These are phyloP conservation scores for Galendromus occidentalis DNA, from an alignment of 1,140 invertebrate species.

Conservation along the genomic window DNA sequence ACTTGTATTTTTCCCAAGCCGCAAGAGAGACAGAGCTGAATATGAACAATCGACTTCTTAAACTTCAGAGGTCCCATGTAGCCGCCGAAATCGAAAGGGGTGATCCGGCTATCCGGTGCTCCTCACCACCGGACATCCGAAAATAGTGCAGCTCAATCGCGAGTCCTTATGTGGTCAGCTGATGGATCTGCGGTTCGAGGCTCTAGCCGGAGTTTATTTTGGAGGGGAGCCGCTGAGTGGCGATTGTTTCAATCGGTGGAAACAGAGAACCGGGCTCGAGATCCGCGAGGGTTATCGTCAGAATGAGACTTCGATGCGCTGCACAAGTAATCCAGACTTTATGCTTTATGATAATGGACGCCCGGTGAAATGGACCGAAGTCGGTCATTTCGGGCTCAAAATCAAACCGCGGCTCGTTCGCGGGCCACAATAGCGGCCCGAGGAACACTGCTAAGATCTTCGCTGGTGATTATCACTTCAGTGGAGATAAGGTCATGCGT, in stretches of 20 bases:
- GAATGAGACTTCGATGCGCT: constrained; percentile 30
- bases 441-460: constrained; percentile 23
- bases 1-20: neutral
- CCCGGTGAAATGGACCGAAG: constrained; percentile 23
- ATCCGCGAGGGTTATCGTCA: constrained; percentile 33
- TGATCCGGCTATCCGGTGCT: constrained; percentile 29
- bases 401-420: constrained; percentile 29
- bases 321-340: constrained; percentile 24
- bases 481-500: constrained; percentile 29
- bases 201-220: constrained; percentile 24
- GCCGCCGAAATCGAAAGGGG: constrained; percentile 21
- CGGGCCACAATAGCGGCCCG: constrained; percentile 26
- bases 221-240: constrained; percentile 34
- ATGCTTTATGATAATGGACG: constrained; percentile 29
- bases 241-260: constrained; percentile 29
- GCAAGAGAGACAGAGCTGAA: neutral
- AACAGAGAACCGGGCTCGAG: constrained; percentile 24
- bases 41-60: neutral
- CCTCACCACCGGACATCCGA: constrained; percentile 35
- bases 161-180: constrained; percentile 29
- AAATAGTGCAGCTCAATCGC: constrained; percentile 33
- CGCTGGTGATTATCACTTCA: constrained; percentile 29
- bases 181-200: constrained; percentile 22
- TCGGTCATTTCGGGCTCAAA: constrained; percentile 29
- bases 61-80: neutral